Percentiles rank a stretch among this genome's conserved stretches.
Evolutionary conservation across 2,113 vertebrate species (phyloP).

Genomic region (Centropus unirufus): DNA sequence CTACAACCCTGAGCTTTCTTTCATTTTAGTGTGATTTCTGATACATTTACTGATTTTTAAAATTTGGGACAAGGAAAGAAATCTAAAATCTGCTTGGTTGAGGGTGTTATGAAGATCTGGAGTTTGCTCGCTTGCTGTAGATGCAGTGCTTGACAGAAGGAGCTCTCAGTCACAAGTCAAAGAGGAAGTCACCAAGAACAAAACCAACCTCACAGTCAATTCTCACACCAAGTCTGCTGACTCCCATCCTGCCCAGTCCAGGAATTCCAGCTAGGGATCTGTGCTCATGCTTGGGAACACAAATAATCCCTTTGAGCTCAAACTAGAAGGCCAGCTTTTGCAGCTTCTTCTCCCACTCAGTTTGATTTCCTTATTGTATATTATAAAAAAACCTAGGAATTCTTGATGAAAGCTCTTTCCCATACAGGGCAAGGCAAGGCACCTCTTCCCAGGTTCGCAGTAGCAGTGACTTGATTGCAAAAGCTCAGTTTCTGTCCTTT

Average conservation of each 20-base stretch:
- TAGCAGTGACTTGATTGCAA: background rate
- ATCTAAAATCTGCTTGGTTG: background rate
- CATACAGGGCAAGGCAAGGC: background rate
- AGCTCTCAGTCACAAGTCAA: background rate
- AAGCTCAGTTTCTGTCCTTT: background rate
- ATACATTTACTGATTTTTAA: background rate
- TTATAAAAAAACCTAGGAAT: background rate
- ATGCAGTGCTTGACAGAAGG: background rate
- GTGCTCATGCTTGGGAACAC: background rate
- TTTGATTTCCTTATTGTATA: background rate
- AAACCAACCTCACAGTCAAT: background rate
- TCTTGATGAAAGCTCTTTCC: background rate
- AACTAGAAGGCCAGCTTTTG: background rate
- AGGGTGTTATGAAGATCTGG: fast-evolving
- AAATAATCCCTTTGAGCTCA: background rate
- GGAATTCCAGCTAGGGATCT: background rate
- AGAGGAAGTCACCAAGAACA: background rate
- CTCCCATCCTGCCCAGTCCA: background rate
- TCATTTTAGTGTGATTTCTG: background rate
- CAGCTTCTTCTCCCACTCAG: background rate
- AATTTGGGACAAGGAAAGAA: background rate
- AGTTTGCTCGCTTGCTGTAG: background rate
- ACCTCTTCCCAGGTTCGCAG: background rate
- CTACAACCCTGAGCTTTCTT: background rate
- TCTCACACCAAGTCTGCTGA: background rate